Base-by-base conservation (phyloP, 2,113 vertebrate species). In the Pteruthius melanotis region DNA sequence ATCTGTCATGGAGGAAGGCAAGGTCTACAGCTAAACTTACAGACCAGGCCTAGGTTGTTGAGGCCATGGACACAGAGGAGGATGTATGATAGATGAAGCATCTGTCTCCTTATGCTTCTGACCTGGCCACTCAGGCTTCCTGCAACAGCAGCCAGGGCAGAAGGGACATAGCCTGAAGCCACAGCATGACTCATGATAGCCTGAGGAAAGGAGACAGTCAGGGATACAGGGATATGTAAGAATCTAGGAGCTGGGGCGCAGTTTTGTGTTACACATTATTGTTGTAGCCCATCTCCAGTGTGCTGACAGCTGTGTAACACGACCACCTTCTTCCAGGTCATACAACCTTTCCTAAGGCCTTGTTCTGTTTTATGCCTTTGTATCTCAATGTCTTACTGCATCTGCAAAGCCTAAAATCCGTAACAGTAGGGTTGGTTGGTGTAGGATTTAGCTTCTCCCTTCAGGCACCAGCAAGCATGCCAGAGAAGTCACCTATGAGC, bases 391-490 rank as follows among this genome's bases (percentile, higher is more conserved):
- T 50, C n/a, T 65, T 65, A 13, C 27, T 72, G 2, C 22, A 57
- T 16, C 47, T 84, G 44, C 37, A 76, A 86, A 86, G 33, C 33
- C 66, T 59, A 15, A 30, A 75, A 53, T 75, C 28, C 2, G 0
- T 37, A 39, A 80, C 30, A 56, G 23, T 2, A 53, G 24, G 37
- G 49, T 7, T 56, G 22, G 27, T 16, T 68, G n/a, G 27, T n/a
- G n/a, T 22, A 82, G 33, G 53, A 68, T 31, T 76, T 84, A 71
- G 56, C 28, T 50, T 82, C 31, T 83, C 33, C 56, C 57, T 71
- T 76, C 83, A 64, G 26, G 47, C 56, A 84, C 44, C 33, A 71
- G 4, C 0, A 0, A 83, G 26, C 0, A 0, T 18, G 27, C 39
- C 54, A 77, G 57, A 83, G 28, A 86, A 33, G 23, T 71, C 39